Evolutionary conservation across 1,140 invertebrate genomes (phyloP).

Genomic region (Hypothenemus hampei): DNA sequence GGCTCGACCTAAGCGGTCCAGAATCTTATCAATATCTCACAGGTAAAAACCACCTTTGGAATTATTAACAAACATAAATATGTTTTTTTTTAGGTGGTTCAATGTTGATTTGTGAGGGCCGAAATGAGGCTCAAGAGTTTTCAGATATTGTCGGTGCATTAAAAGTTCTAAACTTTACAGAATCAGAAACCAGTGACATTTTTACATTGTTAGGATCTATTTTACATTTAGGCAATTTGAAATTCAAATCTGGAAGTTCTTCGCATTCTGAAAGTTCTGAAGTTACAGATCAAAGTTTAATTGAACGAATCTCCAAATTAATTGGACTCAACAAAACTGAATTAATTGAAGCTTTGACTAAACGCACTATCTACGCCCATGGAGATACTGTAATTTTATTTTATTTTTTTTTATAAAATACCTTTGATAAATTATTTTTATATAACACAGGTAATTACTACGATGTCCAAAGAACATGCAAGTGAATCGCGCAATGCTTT

Average conservation of each 20-base stretch:
- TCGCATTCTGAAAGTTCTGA: constrained; percentile 79
- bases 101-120: constrained; percentile 66
- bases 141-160: constrained; percentile 82
- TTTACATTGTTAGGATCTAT: constrained; percentile 78
- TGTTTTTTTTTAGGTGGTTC: constrained; percentile 12
- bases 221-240: constrained; percentile 85
- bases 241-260: constrained; percentile 70
- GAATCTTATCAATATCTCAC: constrained; percentile 77
- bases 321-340: constrained; percentile 64
- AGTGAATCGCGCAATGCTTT: constrained; percentile 85
- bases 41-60: too few relatives aligned
- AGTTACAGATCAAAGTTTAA: constrained; percentile 61
- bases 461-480: constrained; percentile 65
- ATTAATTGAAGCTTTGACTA: constrained; percentile 76
- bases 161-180: constrained; percentile 85
- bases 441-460: constrained; percentile 62
- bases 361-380: constrained; percentile 80
- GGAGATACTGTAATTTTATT: constrained; percentile 56
- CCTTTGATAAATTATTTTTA: background rate
- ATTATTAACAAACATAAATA: background rate
- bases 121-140: constrained; percentile 81
- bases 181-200: constrained; percentile 76
- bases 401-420: constrained; percentile 42
- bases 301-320: constrained; percentile 62
- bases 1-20: constrained; percentile 68